Conservation (phyloP, 2,888 invertebrate species). For the Rhorus exstirpatorius region DNA sequence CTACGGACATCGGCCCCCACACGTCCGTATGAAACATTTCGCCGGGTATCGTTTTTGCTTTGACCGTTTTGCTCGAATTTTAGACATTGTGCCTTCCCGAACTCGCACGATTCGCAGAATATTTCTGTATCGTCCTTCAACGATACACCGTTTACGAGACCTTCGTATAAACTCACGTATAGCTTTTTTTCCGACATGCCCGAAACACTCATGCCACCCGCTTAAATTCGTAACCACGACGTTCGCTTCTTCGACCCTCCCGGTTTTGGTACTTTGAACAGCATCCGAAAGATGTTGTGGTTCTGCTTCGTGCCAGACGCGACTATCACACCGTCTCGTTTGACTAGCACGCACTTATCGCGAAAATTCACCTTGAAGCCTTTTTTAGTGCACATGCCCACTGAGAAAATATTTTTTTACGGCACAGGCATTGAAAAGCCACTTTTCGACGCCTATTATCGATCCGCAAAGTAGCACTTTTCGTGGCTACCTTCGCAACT, state of each 20-base stretch:
- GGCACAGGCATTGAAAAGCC: too few species aligned
- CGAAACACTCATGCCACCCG: constrained; percentile 63
- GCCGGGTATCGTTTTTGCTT: neutral
- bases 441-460: too few species aligned
- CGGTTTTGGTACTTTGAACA: constrained; percentile 1
- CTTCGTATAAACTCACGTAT: constrained; percentile 29
- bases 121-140: constrained; percentile 47
- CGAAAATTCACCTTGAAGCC: constrained; percentile 18
- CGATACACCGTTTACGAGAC: constrained; percentile 20
- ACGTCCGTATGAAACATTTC: constrained; percentile 63
- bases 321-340: neutral
- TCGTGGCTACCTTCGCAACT: too few species aligned
- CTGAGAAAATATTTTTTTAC: constrained; percentile 72
- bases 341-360: constrained; percentile 10
- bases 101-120: constrained; percentile 71
- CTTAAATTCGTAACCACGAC: constrained; percentile 27
- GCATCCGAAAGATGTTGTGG: constrained; percentile 20
- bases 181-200: constrained; percentile 46
- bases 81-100: constrained; percentile 71
- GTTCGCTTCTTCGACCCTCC: constrained; percentile 20
- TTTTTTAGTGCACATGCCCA: constrained; percentile 47
- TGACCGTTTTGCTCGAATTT: constrained; percentile 10
- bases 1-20: constrained; percentile 60
- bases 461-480: too few species aligned
- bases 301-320: neutral